phyloP scores from a whole-genome alignment of 2,797 vertebrate genomes.

The Microchirus variegatus region DNA sequence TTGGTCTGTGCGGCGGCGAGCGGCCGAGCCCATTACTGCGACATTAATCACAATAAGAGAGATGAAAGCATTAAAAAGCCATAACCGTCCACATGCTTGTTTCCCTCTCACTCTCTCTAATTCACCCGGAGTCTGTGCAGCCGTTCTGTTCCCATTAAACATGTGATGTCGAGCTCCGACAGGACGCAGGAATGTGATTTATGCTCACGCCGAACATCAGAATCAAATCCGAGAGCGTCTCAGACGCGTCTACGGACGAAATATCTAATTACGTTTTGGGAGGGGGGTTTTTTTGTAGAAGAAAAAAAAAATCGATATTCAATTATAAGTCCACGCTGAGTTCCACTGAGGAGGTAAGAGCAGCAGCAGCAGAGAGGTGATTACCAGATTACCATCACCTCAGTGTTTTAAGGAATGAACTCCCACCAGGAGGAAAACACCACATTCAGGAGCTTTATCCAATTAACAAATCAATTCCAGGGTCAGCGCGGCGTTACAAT shows the following conservation, averaged over 20 bases:
- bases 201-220: conserved; percentile 29
- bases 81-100: neutral
- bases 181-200: conserved; percentile 36
- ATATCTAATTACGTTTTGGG: conserved; percentile 68
- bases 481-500: conserved; percentile 41
- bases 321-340: conserved; percentile 65
- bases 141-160: conserved; percentile 14
- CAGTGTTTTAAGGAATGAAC: conserved; percentile 33
- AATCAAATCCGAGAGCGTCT: conserved; percentile 40
- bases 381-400: conserved; percentile 57
- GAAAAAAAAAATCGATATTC: conserved; percentile 72
- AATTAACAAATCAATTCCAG: conserved; percentile 56
- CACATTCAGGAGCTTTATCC: conserved; percentile 45
- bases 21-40: conserved; percentile 1
- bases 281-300: conserved; percentile 28
- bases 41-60: conserved; percentile 5
- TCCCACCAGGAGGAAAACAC: conserved; percentile 34
- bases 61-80: neutral
- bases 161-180: neutral
- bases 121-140: neutral
- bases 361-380: conserved; percentile 45
- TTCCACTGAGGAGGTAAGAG: conserved; percentile 24
- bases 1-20: neutral
- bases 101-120: neutral
- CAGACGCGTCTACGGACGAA: too few species aligned